Conservation (phyloP, 2,888 invertebrate genomes). For the Scaptomyza caliginosa region DNA sequence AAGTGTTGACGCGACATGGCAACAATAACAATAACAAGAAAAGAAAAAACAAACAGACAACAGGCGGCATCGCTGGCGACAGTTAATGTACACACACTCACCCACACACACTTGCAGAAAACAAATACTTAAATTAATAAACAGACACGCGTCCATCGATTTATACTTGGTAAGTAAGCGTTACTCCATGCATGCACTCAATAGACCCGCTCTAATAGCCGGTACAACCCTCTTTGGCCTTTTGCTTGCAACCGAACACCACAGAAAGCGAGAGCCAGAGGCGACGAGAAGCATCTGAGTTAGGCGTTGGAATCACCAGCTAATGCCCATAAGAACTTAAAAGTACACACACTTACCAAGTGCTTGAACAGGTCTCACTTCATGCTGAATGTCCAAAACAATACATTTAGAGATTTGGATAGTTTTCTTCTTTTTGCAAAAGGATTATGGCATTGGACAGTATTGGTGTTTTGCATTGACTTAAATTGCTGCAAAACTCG, state of each 20-base stretch:
- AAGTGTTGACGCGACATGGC: conserved; percentile 73
- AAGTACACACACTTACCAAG: conserved; percentile 38
- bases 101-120: conserved; percentile 38
- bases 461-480: too few species aligned
- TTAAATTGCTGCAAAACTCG: neutral
- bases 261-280: neutral
- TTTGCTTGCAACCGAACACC: conserved; percentile 53
- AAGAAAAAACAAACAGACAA: conserved; percentile 54
- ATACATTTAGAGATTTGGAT: neutral
- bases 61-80: conserved; percentile 39
- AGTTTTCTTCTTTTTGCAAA: neutral
- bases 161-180: conserved; percentile 56
- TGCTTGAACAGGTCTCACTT: conserved; percentile 25
- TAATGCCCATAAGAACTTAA: conserved; percentile 47
- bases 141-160: conserved; percentile 78
- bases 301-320: conserved; percentile 39
- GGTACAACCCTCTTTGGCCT: conserved; percentile 42
- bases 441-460: too few species aligned
- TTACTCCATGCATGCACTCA: conserved; percentile 28
- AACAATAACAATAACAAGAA: conserved; percentile 45
- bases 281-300: conserved; percentile 18
- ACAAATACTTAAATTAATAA: conserved; percentile 80
- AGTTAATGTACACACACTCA: conserved; percentile 25
- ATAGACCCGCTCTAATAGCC: conserved; percentile 19
- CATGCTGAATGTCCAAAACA: neutral